Conservation (phyloP, 2,888 invertebrate species). For the Drosophila ustulata region DNA sequence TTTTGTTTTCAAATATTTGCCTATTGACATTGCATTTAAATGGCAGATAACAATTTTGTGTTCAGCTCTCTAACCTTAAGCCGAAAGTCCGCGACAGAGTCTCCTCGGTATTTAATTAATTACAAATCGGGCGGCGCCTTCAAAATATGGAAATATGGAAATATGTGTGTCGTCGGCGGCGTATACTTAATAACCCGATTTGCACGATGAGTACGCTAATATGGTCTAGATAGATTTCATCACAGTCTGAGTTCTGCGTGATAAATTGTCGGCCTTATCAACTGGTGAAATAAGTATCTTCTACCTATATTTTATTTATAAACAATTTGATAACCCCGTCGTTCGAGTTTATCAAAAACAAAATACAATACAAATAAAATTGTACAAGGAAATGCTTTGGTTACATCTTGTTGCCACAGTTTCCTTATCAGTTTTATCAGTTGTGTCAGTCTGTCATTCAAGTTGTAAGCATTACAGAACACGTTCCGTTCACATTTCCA, state of each 20-base stretch:
- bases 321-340: slow-evolving; percentile 31
- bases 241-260: slow-evolving; percentile 3
- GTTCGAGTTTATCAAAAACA: slow-evolving; percentile 33
- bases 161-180: slow-evolving; percentile 35
- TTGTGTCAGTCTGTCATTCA: slow-evolving; percentile 37
- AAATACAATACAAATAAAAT: slow-evolving; percentile 12
- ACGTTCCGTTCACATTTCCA: not conserved
- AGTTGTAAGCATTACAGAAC: slow-evolving; percentile 13
- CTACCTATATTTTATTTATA: slow-evolving; percentile 33
- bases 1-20: slow-evolving; percentile 51
- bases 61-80: slow-evolving; percentile 25
- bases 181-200: slow-evolving; percentile 32
- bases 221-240: slow-evolving; percentile 11
- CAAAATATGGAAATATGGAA: slow-evolving; percentile 46
- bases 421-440: slow-evolving; percentile 53
- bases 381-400: slow-evolving; percentile 48
- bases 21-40: slow-evolving; percentile 59
- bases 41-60: slow-evolving; percentile 46
- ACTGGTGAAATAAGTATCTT: slow-evolving; percentile 14
- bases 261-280: slow-evolving; percentile 33
- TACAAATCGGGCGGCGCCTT: slow-evolving; percentile 40
- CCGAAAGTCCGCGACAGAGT: slow-evolving; percentile 32
- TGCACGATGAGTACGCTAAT: slow-evolving; percentile 1
- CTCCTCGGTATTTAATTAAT: slow-evolving; percentile 42
- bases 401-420: slow-evolving; percentile 30